Base-by-base conservation (phyloP, 37 sponge, comb jelly and placozoan genomes). In the Cladorhizidae sp. region DNA sequence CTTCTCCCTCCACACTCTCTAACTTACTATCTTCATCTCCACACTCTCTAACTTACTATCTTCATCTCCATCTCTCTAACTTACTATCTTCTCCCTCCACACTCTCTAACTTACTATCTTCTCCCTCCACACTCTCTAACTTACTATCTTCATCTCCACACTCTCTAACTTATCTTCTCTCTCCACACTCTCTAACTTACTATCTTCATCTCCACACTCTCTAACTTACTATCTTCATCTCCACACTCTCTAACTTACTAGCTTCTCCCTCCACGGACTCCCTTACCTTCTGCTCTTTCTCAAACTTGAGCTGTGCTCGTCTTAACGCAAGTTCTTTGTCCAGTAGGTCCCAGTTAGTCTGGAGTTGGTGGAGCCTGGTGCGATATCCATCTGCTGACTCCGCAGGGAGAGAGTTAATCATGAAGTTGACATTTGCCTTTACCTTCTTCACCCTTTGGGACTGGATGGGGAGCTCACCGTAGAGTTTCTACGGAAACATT, bases 301-400 rank as follows among this genome's bases (percentile, higher is more conserved):
- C 83, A 73, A 82, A 82, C 29, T 28, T 41, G 21, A 82, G 73
- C 52, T 82, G 83, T 31, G 64, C 64, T 26, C 49, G 40, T 1
- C 83, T 36, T 14, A 22, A 43, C 23, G 32, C 57, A 31, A 80
- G 22, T 40, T 70, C 28, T 35, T 2, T 31, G 0, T 17, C 59
- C 40, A 80, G 61, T 17, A 35, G 25, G 17, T 70, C 81, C 81
- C 70, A 71, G 18, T n/a, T 52, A 11, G 35, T n/a, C 72, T 59
- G 70, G 42, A 80, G 18, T 11, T 2, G 23, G 56, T 21, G 33
- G 42, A 80, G 61, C 0, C 81, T 39, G 0, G 49, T 39, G 11
- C 38, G 2, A 7, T 69, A 64, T 59, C 71, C 72, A 0, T 12
- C 31, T 8, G 42, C 72, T 14, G 15, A 31, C 40, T 80, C 80